Conservation (phyloP, 1,140 invertebrate genomes). For the Bombus waltoni region DNA sequence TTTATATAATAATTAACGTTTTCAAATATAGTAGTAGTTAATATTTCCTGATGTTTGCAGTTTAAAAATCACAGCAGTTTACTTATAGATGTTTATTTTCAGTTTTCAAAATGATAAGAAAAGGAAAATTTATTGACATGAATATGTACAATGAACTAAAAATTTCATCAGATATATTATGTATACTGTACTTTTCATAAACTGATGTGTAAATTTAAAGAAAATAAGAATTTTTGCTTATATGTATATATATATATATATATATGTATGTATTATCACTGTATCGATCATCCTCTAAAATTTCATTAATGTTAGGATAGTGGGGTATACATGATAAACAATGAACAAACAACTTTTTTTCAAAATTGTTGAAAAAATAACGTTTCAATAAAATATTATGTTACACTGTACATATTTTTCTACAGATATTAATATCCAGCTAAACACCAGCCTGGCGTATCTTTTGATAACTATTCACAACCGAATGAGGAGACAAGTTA, state of each 20-base stretch:
- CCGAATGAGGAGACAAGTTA: slow-evolving; percentile 77
- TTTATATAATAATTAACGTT: slow-evolving; percentile 14
- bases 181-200: neutral
- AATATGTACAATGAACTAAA: neutral
- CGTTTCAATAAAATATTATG: slow-evolving; percentile 52
- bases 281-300: neutral
- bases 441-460: slow-evolving; percentile 38
- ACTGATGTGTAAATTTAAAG: slow-evolving; percentile 13
- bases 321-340: slow-evolving; percentile 7
- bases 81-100: neutral
- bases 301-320: neutral
- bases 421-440: slow-evolving; percentile 48
- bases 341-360: slow-evolving; percentile 8
- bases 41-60: neutral
- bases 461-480: slow-evolving; percentile 75
- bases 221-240: neutral
- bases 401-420: slow-evolving; percentile 61
- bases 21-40: slow-evolving; percentile 4
- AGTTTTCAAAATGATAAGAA: neutral
- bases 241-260: neutral
- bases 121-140: neutral
- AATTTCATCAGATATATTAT: neutral
- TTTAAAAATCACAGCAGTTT: slow-evolving; percentile 13
- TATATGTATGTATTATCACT: neutral
- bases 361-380: slow-evolving; percentile 27